Base-by-base conservation (phyloP, 2,113 vertebrate genomes). In the Macquaria australasica region DNA sequence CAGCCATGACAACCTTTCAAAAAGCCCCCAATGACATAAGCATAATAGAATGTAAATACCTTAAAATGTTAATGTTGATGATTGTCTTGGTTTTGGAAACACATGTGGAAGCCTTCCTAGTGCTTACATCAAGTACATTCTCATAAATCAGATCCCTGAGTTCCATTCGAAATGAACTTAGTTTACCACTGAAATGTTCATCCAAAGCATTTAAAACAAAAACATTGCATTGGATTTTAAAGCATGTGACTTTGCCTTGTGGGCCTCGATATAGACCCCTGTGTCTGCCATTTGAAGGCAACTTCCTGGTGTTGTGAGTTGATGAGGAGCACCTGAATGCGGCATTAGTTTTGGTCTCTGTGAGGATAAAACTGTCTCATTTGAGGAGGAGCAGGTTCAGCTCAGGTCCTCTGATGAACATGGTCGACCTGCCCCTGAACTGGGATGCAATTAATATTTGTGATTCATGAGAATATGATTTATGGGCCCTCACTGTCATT, bases 381-480 rank as follows among this genome's bases (percentile, higher is more conserved):
- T 39, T 77, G 10, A 73, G 11, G 8, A 51, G 11, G 8, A 51
- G n/a, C n/a, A 60, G 37, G 28, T 73, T 73, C 23, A 69, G 39
- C 9, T 82, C 41, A 48, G 6, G 67, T 77, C 53, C 25, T 45
- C 50, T 50, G 67, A 60, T 3, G 51, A n/a, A 58, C 4, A 48
- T 0, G 0, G 15, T 3, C 0, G 37, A 69, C 66, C 50, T 81
- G 37, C 18, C 25, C 1, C 31, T 48, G 41, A 79, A 55, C 60
- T 43, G 69, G 53, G 70, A 78, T 78, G 39, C 20, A 45, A 79
- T 81, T 74, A 21, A 84, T 73, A 70, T 60, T 25, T 70, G 51
- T 6, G 3, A 73, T 60, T 81, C 73, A 77, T 10, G 10, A 16
- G 0, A 68, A 48, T 51, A 50, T 73, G 25, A 81, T 77, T 81